Evolutionary conservation across 2,797 vertebrate species (phyloP).

Genomic region (Neopelma chrysocephalum): DNA sequence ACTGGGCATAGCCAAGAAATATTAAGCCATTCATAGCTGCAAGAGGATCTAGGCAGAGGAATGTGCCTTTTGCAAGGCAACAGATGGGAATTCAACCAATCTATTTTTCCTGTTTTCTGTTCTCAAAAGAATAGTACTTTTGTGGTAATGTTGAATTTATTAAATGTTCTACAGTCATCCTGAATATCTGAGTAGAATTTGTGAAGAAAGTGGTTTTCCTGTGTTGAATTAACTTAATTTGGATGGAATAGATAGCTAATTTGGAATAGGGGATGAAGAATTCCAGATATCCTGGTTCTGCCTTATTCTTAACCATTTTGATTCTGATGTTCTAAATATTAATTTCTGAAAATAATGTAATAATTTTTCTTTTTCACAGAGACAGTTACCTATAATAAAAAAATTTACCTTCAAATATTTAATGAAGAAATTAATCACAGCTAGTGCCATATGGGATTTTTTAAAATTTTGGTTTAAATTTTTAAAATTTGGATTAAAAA

Average conservation of each 20-base stretch:
- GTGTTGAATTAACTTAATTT: background rate
- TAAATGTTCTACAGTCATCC: background rate
- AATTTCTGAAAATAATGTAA: background rate
- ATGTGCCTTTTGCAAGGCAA: background rate
- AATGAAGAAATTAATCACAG: background rate
- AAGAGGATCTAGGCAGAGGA: background rate
- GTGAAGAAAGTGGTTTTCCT: background rate
- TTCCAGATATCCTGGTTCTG: background rate
- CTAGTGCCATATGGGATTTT: background rate
- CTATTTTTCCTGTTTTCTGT: background rate
- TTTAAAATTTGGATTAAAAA: slow-evolving; percentile 14
- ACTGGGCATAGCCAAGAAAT: background rate
- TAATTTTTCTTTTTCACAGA: background rate
- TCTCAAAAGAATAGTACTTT: background rate
- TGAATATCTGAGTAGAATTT: background rate
- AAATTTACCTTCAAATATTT: background rate
- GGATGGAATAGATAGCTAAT: background rate
- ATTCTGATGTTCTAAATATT: background rate
- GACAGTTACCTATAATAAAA: background rate
- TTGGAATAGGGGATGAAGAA: background rate
- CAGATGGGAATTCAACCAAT: background rate
- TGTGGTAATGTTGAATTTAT: background rate
- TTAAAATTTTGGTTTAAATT: background rate
- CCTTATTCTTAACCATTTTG: background rate
- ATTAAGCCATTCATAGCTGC: background rate